Conservation (phyloP, 2,797 vertebrate species). For the Aeoliscus strigatus region DNA sequence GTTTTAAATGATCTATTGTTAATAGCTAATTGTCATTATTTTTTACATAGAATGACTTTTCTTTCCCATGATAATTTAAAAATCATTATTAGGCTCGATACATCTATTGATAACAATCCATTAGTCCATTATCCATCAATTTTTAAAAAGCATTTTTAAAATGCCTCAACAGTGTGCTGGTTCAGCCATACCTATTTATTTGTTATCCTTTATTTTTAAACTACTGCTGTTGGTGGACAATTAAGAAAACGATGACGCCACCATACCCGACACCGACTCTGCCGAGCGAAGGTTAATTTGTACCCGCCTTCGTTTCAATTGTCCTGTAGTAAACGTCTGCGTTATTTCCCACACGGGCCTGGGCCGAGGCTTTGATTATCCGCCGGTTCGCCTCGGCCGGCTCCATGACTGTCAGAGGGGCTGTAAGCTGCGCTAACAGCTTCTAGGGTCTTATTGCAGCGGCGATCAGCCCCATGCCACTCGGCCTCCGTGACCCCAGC, state of each 20-base stretch:
- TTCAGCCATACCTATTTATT: conserved; percentile 52
- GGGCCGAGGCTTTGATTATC: conserved; percentile 64
- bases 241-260: conserved; percentile 64
- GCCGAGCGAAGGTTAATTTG: conserved; percentile 72
- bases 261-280: conserved; percentile 53
- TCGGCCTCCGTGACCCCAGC: conserved; percentile 72
- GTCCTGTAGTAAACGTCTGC: conserved; percentile 67
- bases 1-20: too few relatives aligned
- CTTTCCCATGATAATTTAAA: too few relatives aligned
- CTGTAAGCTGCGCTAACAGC: conserved; percentile 63
- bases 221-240: conserved; percentile 58
- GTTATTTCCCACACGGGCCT: conserved; percentile 72
- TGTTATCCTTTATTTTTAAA: conserved; percentile 54
- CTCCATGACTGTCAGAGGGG: conserved; percentile 62
- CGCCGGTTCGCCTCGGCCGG: conserved; percentile 55
- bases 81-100: too few relatives aligned
- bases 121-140: too few relatives aligned
- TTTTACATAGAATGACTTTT: too few relatives aligned
- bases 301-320: conserved; percentile 71
- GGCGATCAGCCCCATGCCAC: conserved; percentile 70
- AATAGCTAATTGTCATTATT: too few relatives aligned
- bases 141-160: too few relatives aligned
- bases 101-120: too few relatives aligned
- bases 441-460: conserved; percentile 75
- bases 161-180: conserved; percentile 9